These are phyloP conservation scores for Orientallactaga bullata DNA, from an alignment of 2,113 vertebrate species.

Conservation along the genomic window DNA sequence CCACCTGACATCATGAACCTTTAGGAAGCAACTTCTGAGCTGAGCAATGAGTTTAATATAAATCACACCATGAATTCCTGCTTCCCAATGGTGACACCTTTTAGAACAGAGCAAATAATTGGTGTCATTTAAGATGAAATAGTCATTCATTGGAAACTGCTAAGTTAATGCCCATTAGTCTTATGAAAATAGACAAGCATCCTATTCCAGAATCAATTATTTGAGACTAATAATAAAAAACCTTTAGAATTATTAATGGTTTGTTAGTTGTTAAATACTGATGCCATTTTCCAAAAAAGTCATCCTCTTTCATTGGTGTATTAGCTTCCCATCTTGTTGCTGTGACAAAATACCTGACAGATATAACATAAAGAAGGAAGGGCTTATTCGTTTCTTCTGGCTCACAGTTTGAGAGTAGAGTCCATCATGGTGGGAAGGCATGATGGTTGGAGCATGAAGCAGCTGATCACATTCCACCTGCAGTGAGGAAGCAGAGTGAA, in stretches of 20 bases:
- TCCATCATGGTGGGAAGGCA: not conserved
- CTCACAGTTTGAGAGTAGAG: not conserved
- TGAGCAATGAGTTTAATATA: not conserved
- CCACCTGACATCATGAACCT: fast-evolving
- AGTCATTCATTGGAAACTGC: not conserved
- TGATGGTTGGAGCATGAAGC: not conserved
- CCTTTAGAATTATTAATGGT: not conserved
- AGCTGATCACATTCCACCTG: not conserved
- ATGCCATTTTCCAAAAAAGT: not conserved
- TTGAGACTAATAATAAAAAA: no score
- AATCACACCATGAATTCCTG: not conserved
- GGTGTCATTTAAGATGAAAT: not conserved
- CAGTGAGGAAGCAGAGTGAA: not conserved
- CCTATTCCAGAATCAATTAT: not conserved
- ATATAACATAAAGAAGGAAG: not conserved
- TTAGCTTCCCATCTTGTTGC: not conserved
- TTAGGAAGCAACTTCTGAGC: not conserved
- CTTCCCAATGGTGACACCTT: not conserved
- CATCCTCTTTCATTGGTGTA: not conserved
- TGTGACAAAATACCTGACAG: not conserved
- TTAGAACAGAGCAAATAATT: not conserved
- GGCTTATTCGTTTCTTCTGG: not conserved
- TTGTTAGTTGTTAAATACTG: not conserved
- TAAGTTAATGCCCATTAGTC: not conserved
- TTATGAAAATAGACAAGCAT: not conserved